A percentile compares a stretch with the other conserved stretches of the same genome.
These are phyloP conservation scores for Bombus waltoni DNA, from an alignment of 1,140 invertebrate genomes.

Conservation along the genomic window DNA sequence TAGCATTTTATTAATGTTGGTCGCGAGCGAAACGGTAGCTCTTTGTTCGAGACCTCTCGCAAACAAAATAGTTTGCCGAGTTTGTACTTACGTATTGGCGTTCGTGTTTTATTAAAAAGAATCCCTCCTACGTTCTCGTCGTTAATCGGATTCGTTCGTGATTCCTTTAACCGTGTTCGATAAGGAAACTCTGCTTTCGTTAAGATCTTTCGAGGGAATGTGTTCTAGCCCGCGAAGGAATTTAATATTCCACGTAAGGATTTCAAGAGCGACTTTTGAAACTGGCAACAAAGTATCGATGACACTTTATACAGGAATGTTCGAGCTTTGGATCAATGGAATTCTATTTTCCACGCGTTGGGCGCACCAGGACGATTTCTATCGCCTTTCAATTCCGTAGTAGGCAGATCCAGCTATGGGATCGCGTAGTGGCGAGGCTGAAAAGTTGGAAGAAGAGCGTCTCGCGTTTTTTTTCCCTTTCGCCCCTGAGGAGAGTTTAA, in stretches of 20 bases:
- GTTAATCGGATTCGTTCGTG: background rate
- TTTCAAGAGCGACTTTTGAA: background rate
- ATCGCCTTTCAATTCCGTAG: background rate
- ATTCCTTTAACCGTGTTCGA: background rate
- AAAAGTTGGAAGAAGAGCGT: background rate
- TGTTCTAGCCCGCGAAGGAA: background rate
- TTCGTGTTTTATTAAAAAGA: conserved; percentile 26
- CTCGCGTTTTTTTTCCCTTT: background rate
- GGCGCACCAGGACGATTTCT: background rate
- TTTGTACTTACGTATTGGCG: background rate
- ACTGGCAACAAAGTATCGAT: background rate
- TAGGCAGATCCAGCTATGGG: background rate
- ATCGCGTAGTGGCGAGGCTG: conserved; percentile 2
- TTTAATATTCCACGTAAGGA: background rate
- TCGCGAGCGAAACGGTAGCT: background rate
- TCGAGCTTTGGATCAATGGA: background rate
- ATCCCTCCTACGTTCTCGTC: background rate
- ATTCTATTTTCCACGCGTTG: background rate
- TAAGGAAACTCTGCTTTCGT: background rate
- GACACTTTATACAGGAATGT: background rate
- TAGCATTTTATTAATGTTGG: conserved; percentile 47
- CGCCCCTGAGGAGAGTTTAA: conserved; percentile 25
- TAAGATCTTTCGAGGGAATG: background rate
- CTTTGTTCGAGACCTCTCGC: background rate
- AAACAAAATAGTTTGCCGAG: background rate